phyloP scores from a whole-genome alignment of 2,797 vertebrate genomes.

The Pipistrellus pygmaeus region DNA sequence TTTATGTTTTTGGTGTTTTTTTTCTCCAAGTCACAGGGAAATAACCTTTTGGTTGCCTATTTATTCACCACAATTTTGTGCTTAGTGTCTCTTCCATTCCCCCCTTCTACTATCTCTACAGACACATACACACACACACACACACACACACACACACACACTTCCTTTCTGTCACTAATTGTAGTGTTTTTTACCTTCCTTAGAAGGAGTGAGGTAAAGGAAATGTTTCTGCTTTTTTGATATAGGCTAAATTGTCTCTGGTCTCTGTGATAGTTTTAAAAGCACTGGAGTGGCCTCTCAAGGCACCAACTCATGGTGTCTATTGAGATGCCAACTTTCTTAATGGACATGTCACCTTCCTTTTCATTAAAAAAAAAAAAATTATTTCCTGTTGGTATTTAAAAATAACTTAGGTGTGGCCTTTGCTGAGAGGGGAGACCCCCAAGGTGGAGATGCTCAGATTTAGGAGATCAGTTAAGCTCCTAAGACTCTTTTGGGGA shows the following conservation, averaged over 20 bases:
- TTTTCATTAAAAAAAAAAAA: not conserved
- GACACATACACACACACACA: not conserved
- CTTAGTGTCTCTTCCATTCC: not conserved
- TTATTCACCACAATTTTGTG: not conserved
- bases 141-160: no score
- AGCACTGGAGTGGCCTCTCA: not conserved
- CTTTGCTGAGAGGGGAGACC: not conserved
- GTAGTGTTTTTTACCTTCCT: not conserved
- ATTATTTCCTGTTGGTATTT: not conserved
- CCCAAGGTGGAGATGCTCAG: slow-evolving; percentile 11
- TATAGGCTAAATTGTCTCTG: not conserved
- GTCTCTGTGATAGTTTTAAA: not conserved
- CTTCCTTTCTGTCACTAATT: not conserved
- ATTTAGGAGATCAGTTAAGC: slow-evolving; percentile 34
- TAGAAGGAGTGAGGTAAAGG: not conserved
- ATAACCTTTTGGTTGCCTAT: slow-evolving; percentile 17
- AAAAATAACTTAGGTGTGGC: not conserved
- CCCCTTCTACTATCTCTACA: not conserved
- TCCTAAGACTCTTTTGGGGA: not conserved
- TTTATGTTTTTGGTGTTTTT: not conserved
- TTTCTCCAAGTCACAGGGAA: slow-evolving; percentile 1
- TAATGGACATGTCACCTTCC: not conserved
- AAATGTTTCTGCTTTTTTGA: slow-evolving; percentile 14
- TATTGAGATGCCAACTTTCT: slow-evolving; percentile 30
- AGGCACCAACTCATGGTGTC: slow-evolving; percentile 3